Evolutionary conservation across 2,888 invertebrate genomes (phyloP), one percentile per base, ranked within the genome.

Genomic region (Pseudococcus viburni): DNA sequence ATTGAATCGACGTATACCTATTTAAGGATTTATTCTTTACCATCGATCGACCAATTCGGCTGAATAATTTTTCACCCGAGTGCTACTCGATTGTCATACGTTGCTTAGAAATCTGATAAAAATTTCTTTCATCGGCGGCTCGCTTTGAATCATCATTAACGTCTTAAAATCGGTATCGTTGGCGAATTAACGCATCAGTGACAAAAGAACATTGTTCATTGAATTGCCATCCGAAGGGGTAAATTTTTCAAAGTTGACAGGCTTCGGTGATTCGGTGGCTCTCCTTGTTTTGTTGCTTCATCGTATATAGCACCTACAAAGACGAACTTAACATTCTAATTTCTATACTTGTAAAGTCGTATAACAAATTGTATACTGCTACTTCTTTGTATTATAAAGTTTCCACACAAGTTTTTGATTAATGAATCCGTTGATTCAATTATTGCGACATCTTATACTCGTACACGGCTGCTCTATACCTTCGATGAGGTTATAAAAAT

Each of bases 361-460:
- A 17, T 73, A 73, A 80, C 42, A 80, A 80, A 42, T 80, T 80
- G 80, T 80, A 80, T 42, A 46, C n/a, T 19, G n/a, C 42, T 4
- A 80, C 80, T 80, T 80, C 80, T 42, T 80, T 80, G 42, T 80
- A n/a, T 42, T 64, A 17, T 68, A 33, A 80, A 46, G 80, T 80
- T 80, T 39, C 42, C 26, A 1, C 42, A 80, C 15, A 80, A 80
- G 80, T 80, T 80, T 73, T 80, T 80, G 80, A 80, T 80, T 80
- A 80, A 80, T 80, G 80, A 42, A 80, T 80, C 42, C 19, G n/a
- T n/a, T 80, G 80, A 80, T 80, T 80, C 80, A 80, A 80, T 80
- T 80, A 80, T 80, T 19, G 19, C 80, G 80, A 73, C 68, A 73
- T 73, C 33, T 19, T 73, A 15, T 12, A 26, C 22, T 55, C 5